These are phyloP conservation scores for Bos taurus DNA, from an alignment of 2,113 vertebrate species.

Conservation along the genomic window ARS-UCD2.0 NC_037352.1:1186501-1187000, in stretches of 20 bases:
- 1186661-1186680: background rate
- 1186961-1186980: no score
- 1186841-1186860: background rate
- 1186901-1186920: background rate
- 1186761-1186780: background rate
- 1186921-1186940: accelerated
- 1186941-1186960: background rate
- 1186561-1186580: background rate
- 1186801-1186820: background rate
- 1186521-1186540: background rate
- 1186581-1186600: background rate
- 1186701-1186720: background rate
- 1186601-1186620: background rate
- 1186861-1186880: background rate
- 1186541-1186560: background rate
- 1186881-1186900: background rate
- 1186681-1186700: background rate
- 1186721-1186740: background rate
- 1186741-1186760: background rate
- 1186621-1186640: background rate
- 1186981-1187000: background rate
- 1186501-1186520: background rate
- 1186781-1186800: background rate
- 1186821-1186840: background rate
- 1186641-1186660: background rate